Base-by-base conservation (phyloP, 2,113 vertebrate species). In the Danio rerio region DNA sequence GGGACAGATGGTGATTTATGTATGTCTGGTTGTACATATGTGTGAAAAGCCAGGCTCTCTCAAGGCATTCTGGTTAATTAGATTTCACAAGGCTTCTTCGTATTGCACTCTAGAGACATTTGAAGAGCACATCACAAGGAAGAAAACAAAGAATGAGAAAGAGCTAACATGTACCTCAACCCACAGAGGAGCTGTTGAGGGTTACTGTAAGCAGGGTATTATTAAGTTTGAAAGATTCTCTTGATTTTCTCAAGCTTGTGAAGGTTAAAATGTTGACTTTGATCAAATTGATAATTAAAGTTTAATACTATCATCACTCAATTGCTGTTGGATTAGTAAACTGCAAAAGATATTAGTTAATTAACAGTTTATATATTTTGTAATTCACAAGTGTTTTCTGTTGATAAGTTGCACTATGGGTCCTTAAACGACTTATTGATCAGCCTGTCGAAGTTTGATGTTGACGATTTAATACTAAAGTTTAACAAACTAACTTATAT, bases 21-120 rank as follows among this genome's bases (percentile, higher is more conserved):
- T 31, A 31, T 71, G 18, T 52, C 69, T 9, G 49, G 20, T 18
- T 31, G 49, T 52, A 91, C 88, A 89, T 91, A 87, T 89, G 88
- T 88, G 81, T 84, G 59, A 55, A 79, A 78, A 88, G 85, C 88
- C 86, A 72, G 15, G 78, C 86, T 83, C 83, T 84, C 87, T 89
- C 85, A 84, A 87, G 87, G 86, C 45, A 74, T 83, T 85, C 81
- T 81, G 80, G 85, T 86, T 90, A 90, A 91, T 90, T 87, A 89
- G 88, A 90, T 89, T 87, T 87, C 86, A 86, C 81, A 88, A 79
- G 66, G 73, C 1, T 40, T 81, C 86, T 80, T 78, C 68, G 84
- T 88, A 75, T 69, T 78, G 79, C 85, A 84, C 85, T 84, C 88
- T 49, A 13, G 61, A 82, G 68, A 81, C 53, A 47, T 61, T 53